phyloP scores from a whole-genome alignment of 2,888 invertebrate species.

The Andrena praecox region DNA sequence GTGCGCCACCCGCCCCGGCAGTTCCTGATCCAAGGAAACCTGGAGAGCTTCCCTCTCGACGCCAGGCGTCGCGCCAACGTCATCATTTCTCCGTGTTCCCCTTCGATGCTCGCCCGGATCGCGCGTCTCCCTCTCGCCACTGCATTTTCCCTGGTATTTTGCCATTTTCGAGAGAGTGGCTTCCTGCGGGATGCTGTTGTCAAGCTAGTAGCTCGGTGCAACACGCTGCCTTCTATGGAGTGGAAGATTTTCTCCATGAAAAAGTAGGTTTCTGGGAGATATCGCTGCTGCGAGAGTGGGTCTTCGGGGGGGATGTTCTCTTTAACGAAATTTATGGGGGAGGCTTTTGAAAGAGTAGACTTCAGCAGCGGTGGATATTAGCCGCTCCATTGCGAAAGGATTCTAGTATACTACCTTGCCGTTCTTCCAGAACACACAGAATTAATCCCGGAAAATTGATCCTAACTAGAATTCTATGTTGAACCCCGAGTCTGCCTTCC shows the following conservation, averaged over 20 bases:
- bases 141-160: neutral
- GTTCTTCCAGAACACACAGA: too few relatives aligned
- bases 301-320: too few relatives aligned
- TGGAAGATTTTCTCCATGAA: conserved; percentile 8
- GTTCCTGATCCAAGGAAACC: conserved; percentile 49
- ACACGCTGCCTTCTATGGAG: conserved; percentile 2
- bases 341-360: too few relatives aligned
- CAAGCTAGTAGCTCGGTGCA: too few relatives aligned
- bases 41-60: conserved; percentile 29
- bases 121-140: neutral
- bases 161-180: too few relatives aligned
- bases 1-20: neutral
- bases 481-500: neutral
- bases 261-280: too few relatives aligned
- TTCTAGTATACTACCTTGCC: too few relatives aligned
- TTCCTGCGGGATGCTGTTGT: too few relatives aligned
- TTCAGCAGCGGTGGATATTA: too few relatives aligned
- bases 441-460: neutral
- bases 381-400: too few relatives aligned
- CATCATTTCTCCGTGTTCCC: conserved; percentile 22
- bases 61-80: conserved; percentile 29
- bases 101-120: neutral
- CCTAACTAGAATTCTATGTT: conserved; percentile 11
- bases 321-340: too few relatives aligned
- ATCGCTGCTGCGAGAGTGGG: too few relatives aligned